Percentiles rank a stretch among this genome's conserved stretches.
These are phyloP conservation scores for Endotricha flammealis DNA, from an alignment of 2,888 invertebrate genomes.

Conservation along the genomic window DNA sequence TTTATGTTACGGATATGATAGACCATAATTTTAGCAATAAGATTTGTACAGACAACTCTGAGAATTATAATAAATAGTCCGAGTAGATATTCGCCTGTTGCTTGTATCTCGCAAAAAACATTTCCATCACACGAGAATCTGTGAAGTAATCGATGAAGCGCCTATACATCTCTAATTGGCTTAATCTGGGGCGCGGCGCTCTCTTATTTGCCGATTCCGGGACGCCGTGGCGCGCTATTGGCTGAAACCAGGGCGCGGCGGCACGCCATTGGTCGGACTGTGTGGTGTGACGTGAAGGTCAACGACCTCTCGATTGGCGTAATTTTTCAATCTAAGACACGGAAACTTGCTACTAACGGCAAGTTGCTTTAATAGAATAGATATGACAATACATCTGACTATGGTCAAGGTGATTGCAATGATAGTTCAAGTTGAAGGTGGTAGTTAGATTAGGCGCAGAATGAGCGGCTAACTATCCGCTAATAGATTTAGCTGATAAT, in stretches of 20 bases:
- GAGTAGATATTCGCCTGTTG: too few relatives aligned
- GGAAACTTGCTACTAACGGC: slow-evolving; percentile 10
- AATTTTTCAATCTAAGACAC: slow-evolving; percentile 53
- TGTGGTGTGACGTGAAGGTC: slow-evolving; percentile 51
- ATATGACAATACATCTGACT: not conserved
- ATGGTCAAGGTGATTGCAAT: not conserved
- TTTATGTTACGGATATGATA: too few relatives aligned
- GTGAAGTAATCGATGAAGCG: slow-evolving; percentile 8
- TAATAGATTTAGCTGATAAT: too few relatives aligned
- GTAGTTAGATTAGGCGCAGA: too few relatives aligned
- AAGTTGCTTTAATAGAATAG: not conserved
- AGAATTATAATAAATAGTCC: too few relatives aligned
- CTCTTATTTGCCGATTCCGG: not conserved
- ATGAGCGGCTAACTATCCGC: too few relatives aligned
- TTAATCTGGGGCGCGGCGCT: too few relatives aligned
- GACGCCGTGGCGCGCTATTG: slow-evolving; percentile 13
- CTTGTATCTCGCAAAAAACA: too few relatives aligned
- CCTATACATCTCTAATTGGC: slow-evolving; percentile 15
- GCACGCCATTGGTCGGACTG: slow-evolving; percentile 39
- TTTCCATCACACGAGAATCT: too few relatives aligned
- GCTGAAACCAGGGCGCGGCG: slow-evolving; percentile 3
- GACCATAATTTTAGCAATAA: too few relatives aligned
- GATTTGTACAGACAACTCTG: too few relatives aligned
- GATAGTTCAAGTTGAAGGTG: too few relatives aligned
- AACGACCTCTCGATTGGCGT: slow-evolving; percentile 55